Base-by-base conservation (phyloP, 2,888 invertebrate species). In the Epirrita christyi region DNA sequence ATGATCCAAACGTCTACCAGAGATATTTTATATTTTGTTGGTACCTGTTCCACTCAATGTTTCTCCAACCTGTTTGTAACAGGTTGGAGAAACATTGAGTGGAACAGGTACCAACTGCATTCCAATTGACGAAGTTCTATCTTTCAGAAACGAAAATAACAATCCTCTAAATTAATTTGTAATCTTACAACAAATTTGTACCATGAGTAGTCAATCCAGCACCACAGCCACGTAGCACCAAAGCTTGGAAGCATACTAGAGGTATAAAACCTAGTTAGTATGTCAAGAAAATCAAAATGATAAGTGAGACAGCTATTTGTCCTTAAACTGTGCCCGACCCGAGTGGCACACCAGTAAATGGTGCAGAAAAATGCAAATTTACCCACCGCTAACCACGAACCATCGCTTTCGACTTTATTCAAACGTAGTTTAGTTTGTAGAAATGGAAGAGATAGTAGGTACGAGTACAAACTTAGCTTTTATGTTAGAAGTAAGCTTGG, bases 361-460 rank as follows among this genome's bases (percentile, higher is more conserved):
- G 81, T 70, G 73, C 76, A 78, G 82, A 83, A 86, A 85, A 84
- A 85, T 85, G 81, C 79, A 85, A 85, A 86, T 85, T 82, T 80
- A 78, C 80, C 66, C 66, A 74, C 71, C 75, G 70, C 68, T 69
- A 73, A 65, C 67, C 73, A 66, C 74, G 72, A 79, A 78, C 77
- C 74, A 73, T 72, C 66, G 69, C 55, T 63, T 65, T 46, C 42
- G 36, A 38, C 46, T 54, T 51, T 42, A 68, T 64, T 60, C 48
- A 41, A 57, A 65, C 55, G 59, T 48, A 48, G 63, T 64, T 51
- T 50, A 48, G 63, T 65, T 52, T 37, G 40, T 21, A 34, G 13
- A 41, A 51, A 36, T 37, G 43, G 38, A 57, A 55, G 38, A 49
- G 53, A 59, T 54, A 54, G 45, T 48, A 21, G 21, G 4, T 21